Percentiles rank a stretch among this genome's conserved stretches.
Evolutionary conservation across 2,113 vertebrate genomes (phyloP).

Genomic region (Petrocephalus zakoni): DNA sequence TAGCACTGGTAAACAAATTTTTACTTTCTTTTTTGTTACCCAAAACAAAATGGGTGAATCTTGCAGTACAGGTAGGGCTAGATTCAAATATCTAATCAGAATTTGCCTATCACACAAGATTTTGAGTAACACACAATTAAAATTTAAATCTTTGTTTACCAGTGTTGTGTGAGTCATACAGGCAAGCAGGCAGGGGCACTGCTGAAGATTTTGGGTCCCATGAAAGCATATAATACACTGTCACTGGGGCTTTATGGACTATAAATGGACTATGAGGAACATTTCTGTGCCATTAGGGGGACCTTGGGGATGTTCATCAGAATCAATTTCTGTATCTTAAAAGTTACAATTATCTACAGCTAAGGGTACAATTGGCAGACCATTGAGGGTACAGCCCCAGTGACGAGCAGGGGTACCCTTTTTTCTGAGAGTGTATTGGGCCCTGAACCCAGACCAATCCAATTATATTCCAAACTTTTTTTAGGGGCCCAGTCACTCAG

Average conservation of each 20-base stretch:
- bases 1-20: background rate
- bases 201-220: background rate
- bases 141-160: background rate
- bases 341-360: too few relatives aligned
- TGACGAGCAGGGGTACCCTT: too few relatives aligned
- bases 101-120: background rate
- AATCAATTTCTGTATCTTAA: too few relatives aligned
- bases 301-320: too few relatives aligned
- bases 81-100: background rate
- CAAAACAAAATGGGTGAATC: background rate
- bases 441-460: background rate
- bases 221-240: background rate
- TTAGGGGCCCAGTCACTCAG: too few relatives aligned
- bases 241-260: too few relatives aligned
- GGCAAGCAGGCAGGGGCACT: background rate
- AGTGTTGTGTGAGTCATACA: background rate
- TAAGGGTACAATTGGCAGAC: too few relatives aligned
- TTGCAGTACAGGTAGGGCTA: background rate
- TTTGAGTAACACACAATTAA: background rate
- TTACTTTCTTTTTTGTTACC: background rate
- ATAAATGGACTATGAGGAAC: too few relatives aligned
- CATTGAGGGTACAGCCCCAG: too few relatives aligned
- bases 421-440: background rate
- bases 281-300: too few relatives aligned
- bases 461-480: background rate